These are phyloP conservation scores for Molothrus ater DNA, from an alignment of 2,797 vertebrate species.

Conservation along the genomic window DNA sequence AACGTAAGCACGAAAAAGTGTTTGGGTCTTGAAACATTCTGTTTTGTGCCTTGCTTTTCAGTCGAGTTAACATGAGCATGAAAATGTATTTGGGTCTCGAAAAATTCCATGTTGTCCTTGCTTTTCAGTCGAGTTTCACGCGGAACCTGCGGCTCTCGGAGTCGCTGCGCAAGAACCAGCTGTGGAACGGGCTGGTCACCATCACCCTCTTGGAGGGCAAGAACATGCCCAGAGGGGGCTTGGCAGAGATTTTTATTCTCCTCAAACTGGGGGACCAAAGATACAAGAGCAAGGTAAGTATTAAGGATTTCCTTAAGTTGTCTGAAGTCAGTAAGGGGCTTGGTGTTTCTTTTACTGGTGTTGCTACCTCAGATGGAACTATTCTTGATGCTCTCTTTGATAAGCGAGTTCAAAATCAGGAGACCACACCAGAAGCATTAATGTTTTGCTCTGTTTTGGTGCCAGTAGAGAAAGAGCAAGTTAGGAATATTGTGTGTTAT, in stretches of 20 bases:
- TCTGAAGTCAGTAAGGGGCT: neutral
- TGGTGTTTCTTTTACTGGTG: neutral
- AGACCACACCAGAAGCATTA: neutral
- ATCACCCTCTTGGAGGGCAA: constrained; percentile 90
- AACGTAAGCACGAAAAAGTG: fast-evolving
- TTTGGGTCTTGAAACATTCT: neutral
- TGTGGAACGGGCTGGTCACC: constrained; percentile 87
- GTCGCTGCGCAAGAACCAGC: constrained; percentile 82
- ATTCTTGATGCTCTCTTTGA: neutral
- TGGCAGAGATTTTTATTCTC: constrained; percentile 88
- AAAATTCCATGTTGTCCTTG: neutral
- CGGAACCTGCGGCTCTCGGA: constrained; percentile 74
- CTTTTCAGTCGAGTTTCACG: constrained; percentile 71
- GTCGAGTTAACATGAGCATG: neutral
- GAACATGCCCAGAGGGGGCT: constrained; percentile 81
- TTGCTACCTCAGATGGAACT: neutral
- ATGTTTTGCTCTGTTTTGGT: neutral
- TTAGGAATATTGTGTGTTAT: neutral
- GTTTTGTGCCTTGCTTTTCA: constrained; percentile 29
- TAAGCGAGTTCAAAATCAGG: neutral
- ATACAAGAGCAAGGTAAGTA: constrained; percentile 93
- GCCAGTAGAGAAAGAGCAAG: neutral
- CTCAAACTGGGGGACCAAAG: constrained; percentile 92
- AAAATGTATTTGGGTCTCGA: neutral
- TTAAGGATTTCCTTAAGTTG: neutral